A percentile compares a stretch with the other conserved stretches of the same genome.
phyloP scores from a whole-genome alignment of 1,140 invertebrate genomes.

The Macrobrachium rosenbergii region DNA sequence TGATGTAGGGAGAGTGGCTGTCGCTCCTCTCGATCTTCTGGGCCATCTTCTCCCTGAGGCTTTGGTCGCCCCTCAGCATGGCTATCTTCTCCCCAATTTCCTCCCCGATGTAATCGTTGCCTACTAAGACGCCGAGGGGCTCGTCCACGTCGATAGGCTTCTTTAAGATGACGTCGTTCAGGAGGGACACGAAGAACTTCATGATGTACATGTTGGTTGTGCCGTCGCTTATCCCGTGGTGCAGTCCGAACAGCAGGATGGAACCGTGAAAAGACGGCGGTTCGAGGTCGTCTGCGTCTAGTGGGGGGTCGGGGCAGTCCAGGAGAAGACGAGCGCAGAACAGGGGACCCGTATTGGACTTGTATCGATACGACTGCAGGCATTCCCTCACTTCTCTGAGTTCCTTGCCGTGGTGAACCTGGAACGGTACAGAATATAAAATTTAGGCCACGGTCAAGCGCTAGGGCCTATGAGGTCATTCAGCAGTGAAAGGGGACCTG shows the following conservation, averaged over 20 bases:
- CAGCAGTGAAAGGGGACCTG: too few relatives aligned
- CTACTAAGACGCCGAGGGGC: neutral
- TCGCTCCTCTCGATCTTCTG: neutral
- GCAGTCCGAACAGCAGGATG: slow-evolving; percentile 13
- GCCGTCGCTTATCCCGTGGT: slow-evolving; percentile 42
- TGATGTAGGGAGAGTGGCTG: neutral
- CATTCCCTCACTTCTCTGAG: neutral
- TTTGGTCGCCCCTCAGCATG: neutral
- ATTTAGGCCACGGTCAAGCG: too few relatives aligned
- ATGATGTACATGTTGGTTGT: slow-evolving; percentile 26
- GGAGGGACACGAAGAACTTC: slow-evolving; percentile 10
- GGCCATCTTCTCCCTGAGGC: neutral
- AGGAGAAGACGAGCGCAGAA: slow-evolving; percentile 25
- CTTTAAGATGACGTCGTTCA: slow-evolving; percentile 22
- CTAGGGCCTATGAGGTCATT: too few relatives aligned
- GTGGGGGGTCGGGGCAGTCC: neutral
- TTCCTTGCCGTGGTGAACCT: slow-evolving; percentile 13
- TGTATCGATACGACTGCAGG: neutral
- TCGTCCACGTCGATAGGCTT: slow-evolving; percentile 15
- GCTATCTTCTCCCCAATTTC: neutral
- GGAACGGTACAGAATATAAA: too few relatives aligned
- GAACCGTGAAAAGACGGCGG: neutral
- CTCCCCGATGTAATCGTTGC: slow-evolving; percentile 10
- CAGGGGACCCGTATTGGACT: slow-evolving; percentile 3
- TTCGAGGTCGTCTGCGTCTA: neutral